Conservation (phyloP, 2,113 vertebrate genomes). For the Eclectus roratus region DNA sequence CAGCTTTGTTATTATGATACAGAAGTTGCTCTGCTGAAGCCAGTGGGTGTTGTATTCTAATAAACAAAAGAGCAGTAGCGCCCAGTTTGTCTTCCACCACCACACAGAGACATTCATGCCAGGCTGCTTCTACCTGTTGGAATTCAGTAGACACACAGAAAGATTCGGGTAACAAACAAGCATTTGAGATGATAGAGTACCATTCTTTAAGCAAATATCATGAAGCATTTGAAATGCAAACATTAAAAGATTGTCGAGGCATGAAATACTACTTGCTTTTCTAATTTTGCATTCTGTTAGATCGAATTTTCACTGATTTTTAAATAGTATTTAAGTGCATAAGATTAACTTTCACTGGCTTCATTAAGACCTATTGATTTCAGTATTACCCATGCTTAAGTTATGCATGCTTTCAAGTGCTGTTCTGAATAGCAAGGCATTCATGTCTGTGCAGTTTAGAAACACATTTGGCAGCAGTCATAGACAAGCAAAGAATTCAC, state of each 20-base stretch:
- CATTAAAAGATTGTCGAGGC: background rate
- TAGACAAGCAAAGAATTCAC: background rate
- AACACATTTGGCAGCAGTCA: background rate
- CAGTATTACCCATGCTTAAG: background rate
- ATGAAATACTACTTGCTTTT: background rate
- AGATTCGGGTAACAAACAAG: background rate
- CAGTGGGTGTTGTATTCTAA: background rate
- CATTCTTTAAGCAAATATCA: background rate
- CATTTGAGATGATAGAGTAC: background rate
- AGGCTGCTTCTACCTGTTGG: background rate
- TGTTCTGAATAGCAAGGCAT: background rate
- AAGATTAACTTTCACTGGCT: background rate
- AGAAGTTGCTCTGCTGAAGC: background rate
- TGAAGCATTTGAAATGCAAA: background rate
- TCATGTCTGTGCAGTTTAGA: background rate
- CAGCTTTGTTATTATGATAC: background rate
- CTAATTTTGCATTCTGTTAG: background rate
- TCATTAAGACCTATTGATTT: background rate
- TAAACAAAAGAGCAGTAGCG: background rate
- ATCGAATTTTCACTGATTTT: background rate
- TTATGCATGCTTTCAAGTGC: background rate
- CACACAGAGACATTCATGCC: background rate
- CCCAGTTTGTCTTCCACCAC: background rate
- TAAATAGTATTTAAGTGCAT: background rate
- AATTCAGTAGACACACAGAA: background rate